Evolutionary conservation across 2,113 vertebrate species (phyloP).

Genomic region (Ifrita kowaldi): DNA sequence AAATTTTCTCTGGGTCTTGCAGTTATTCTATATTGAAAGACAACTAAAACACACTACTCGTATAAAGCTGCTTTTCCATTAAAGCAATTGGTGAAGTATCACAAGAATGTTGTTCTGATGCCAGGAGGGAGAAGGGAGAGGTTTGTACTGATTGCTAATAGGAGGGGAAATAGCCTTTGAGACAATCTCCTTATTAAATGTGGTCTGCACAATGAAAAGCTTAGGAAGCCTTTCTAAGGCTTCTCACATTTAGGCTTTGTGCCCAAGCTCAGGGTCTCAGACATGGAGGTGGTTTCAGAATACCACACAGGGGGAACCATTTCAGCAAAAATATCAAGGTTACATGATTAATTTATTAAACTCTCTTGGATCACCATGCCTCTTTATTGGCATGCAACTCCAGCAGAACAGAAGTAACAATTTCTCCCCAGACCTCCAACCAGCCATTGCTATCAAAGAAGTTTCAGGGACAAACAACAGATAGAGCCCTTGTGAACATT

Average conservation of each 20-base stretch:
- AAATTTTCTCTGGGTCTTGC: background rate
- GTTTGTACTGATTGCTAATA: background rate
- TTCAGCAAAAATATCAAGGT: background rate
- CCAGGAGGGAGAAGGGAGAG: constrained; percentile 15
- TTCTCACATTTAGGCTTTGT: constrained; percentile 2
- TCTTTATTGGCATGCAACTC: background rate
- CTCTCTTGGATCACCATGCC: background rate
- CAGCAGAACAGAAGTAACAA: background rate
- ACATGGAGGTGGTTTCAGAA: background rate
- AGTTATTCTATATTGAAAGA: background rate
- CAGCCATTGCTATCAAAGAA: background rate
- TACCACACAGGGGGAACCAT: background rate
- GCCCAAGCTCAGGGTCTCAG: background rate
- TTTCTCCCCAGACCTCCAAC: background rate
- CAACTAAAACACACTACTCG: background rate
- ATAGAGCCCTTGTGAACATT: background rate
- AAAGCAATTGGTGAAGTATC: constrained; percentile 40
- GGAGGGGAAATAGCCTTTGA: background rate
- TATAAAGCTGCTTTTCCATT: constrained; percentile 4
- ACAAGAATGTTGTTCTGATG: constrained; percentile 32
- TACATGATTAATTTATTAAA: background rate
- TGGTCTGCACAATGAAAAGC: constrained; percentile 18
- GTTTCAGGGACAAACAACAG: background rate
- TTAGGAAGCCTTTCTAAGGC: constrained; percentile 1
- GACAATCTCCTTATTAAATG: constrained; percentile 33